These are phyloP conservation scores for Xestia xanthographa DNA, from an alignment of 2,888 invertebrate genomes.

Conservation along the genomic window DNA sequence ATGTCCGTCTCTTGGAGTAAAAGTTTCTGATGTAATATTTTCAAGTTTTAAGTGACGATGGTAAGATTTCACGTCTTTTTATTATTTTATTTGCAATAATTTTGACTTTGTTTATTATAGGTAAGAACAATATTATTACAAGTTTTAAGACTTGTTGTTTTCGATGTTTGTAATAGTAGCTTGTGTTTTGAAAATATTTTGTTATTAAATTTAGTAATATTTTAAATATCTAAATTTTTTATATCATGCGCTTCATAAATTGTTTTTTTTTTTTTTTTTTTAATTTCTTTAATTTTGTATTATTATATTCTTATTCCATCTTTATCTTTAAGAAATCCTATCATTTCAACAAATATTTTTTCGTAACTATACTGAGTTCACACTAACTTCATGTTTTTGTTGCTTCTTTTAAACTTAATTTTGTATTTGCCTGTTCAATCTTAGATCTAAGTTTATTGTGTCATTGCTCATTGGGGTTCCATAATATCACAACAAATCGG, in stretches of 20 bases:
- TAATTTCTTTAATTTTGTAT: background rate
- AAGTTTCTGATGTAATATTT: slow-evolving; percentile 87
- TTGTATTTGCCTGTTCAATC: background rate
- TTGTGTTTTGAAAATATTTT: background rate
- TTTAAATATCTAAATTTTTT: background rate
- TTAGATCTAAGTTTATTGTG: background rate
- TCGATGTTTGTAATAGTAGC: background rate
- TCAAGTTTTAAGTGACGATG: slow-evolving; percentile 72
- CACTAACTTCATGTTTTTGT: background rate
- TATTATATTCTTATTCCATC: background rate
- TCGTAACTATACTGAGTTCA: background rate
- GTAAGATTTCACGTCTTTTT: slow-evolving; percentile 67
- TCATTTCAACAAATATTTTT: background rate
- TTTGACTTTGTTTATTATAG: slow-evolving; percentile 19
- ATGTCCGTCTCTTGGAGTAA: slow-evolving; percentile 86
- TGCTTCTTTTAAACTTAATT: background rate
- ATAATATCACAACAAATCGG: background rate
- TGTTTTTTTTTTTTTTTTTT: too few species aligned
- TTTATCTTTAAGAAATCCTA: background rate
- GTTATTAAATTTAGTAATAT: too few species aligned
- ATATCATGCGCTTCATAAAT: too few species aligned
- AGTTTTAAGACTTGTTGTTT: background rate
- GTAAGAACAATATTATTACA: background rate
- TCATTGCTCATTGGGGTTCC: background rate
- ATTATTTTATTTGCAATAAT: slow-evolving; percentile 59